Conservation (phyloP, 1,140 invertebrate genomes). For the Microplitis mediator region DNA sequence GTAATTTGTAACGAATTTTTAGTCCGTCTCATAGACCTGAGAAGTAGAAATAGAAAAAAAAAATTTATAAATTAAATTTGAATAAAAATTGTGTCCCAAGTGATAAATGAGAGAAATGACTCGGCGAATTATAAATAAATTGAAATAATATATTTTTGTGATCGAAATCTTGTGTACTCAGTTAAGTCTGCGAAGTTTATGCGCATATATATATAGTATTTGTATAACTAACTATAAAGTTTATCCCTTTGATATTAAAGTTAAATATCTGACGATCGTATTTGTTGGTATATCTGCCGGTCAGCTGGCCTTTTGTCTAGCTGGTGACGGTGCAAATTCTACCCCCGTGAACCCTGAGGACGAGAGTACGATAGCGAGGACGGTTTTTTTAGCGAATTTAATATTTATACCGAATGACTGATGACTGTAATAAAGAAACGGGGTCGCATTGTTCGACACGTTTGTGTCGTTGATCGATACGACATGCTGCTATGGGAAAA, state of each 20-base stretch:
- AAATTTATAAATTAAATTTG: too few species aligned
- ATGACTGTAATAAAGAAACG: conserved; percentile 61
- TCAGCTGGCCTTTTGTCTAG: conserved; percentile 59
- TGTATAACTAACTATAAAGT: neutral
- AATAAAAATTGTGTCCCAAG: neutral
- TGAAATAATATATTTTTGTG: too few species aligned
- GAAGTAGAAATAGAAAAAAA: too few species aligned
- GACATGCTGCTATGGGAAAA: conserved; percentile 11
- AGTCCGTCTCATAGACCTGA: too few species aligned
- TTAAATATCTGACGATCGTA: neutral
- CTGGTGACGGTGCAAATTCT: conserved; percentile 58
- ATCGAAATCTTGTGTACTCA: too few species aligned
- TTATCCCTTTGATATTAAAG: neutral
- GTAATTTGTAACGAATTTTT: conserved; percentile 12
- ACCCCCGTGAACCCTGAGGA: conserved; percentile 41
- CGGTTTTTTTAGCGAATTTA: conserved; percentile 61
- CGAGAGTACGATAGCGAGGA: conserved; percentile 17
- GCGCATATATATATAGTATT: too few species aligned
- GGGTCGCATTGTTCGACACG: conserved; percentile 59
- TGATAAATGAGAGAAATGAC: neutral
- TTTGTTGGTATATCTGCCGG: conserved; percentile 36
- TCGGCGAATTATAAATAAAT: too few species aligned
- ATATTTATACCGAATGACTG: conserved; percentile 63
- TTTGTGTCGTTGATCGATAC: conserved; percentile 62
- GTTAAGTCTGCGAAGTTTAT: too few species aligned